Base-by-base conservation (phyloP, 2,797 vertebrate species). In the Myotis planiceps region DNA sequence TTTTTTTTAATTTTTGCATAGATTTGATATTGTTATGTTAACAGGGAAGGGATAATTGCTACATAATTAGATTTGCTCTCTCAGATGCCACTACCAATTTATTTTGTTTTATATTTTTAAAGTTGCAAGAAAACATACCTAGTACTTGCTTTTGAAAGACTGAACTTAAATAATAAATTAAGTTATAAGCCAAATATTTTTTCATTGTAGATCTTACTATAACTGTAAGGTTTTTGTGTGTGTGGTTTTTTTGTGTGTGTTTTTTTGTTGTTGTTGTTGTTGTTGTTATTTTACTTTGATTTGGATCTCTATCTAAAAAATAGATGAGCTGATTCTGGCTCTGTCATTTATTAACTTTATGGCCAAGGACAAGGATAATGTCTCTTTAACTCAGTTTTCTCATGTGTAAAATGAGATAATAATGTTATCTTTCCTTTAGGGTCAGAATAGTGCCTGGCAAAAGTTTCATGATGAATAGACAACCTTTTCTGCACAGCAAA, bases 41-140 rank as follows among this genome's bases (percentile, higher is more conserved):
- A 85, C 60, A 94, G 66, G 42, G 16, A 96, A 94, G 25, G n/a
- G 76, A 8, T 85, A 90, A 88, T 72, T 83, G 19, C 21, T 82
- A 51, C 4, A 71, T 45, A 92, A 96, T 94, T 95, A 92, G 83
- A 74, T 90, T 90, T 96, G 34, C 47, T 88, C 4, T 92, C 76
- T 92, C 25, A 34, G 45, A 72, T 84, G 34, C 6, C 80, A 93
- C 4, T 76, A 27, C 27, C 34, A 95, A 68, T 96, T 96, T 49
- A 37, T 88, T 90, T 95, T 88, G 14, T 65, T 42, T 87, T 94
- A 9, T 55, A 66, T 68, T 83, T 85, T 92, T 55, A 58, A 74
- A 75, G 23, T 83, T 82, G 45, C 47, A 75, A 88, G 58, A 85
- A 88, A 92, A 71, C 45, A 68, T 71, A 74, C 55, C 29, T 9